Percentiles rank a stretch among this genome's conserved stretches.
Evolutionary conservation across 2,888 invertebrate genomes (phyloP).

Genomic region (Bhutanitis thaidina): DNA sequence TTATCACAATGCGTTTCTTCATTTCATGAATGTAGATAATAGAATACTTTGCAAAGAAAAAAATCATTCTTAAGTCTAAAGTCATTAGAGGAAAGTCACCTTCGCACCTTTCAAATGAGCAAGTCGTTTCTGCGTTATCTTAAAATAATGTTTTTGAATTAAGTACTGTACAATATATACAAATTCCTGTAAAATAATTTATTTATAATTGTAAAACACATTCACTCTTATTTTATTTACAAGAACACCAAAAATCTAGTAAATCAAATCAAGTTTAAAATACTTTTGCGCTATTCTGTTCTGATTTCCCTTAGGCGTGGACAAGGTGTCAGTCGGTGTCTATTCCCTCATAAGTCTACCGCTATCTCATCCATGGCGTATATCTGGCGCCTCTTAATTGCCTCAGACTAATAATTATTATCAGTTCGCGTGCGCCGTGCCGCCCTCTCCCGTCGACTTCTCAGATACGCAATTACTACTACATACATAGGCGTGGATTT

Average conservation of each 20-base stretch:
- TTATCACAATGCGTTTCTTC: constrained; percentile 32
- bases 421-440: constrained; percentile 68
- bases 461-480: constrained; percentile 48
- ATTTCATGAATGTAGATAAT: constrained; percentile 31
- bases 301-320: neutral
- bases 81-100: no score
- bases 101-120: no score
- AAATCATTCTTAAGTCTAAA: neutral
- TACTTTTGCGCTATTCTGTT: no score
- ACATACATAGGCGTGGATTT: constrained; percentile 20
- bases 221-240: no score
- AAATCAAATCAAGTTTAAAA: no score
- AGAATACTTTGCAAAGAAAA: neutral
- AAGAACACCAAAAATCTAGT: no score
- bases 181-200: no score
- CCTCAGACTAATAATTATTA: constrained; percentile 73
- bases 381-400: constrained; percentile 77
- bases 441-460: constrained; percentile 34
- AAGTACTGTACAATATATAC: no score
- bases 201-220: no score
- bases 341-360: constrained; percentile 37
- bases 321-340: constrained; percentile 24
- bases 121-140: no score
- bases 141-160: no score
- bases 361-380: constrained; percentile 59